Evolutionary conservation across 2,113 vertebrate genomes (phyloP).

Genomic region (Micronycteris hirsuta): DNA sequence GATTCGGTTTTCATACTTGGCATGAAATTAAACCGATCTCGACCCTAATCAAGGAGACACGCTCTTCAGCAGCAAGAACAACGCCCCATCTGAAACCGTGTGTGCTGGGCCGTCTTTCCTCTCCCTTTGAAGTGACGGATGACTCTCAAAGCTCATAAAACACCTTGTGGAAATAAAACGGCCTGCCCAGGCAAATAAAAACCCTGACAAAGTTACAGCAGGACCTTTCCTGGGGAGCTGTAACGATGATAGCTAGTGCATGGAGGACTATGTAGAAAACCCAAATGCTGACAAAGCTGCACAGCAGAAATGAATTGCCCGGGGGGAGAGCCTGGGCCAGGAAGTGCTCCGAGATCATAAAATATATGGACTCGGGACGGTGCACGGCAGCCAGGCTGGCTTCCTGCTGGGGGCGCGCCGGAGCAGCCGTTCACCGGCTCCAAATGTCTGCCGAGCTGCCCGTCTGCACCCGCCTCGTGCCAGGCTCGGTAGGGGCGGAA

Average conservation of each 20-base stretch:
- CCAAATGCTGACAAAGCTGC: conserved; percentile 66
- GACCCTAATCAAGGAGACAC: conserved; percentile 63
- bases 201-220: conserved; percentile 75
- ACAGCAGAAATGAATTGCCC: conserved; percentile 61
- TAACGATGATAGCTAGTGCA: conserved; percentile 78
- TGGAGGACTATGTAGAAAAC: conserved; percentile 75
- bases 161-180: conserved; percentile 77
- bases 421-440: not conserved
- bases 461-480: not conserved
- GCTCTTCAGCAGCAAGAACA: conserved; percentile 58
- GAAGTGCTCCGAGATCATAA: conserved; percentile 70
- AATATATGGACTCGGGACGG: conserved; percentile 15
- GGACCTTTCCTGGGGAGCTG: conserved; percentile 75
- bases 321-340: conserved; percentile 57
- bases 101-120: conserved; percentile 70
- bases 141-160: conserved; percentile 75
- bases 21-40: conserved; percentile 10
- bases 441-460: not conserved
- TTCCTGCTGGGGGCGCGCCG: not conserved
- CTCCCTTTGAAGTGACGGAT: conserved; percentile 66
- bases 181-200: conserved; percentile 79
- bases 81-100: not conserved
- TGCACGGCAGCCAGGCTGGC: not conserved
- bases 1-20: not conserved
- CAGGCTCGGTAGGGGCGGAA: not conserved